These are phyloP conservation scores for Nipponacmea schrenckii DNA, from an alignment of 2,888 invertebrate genomes.

Conservation along the genomic window DNA sequence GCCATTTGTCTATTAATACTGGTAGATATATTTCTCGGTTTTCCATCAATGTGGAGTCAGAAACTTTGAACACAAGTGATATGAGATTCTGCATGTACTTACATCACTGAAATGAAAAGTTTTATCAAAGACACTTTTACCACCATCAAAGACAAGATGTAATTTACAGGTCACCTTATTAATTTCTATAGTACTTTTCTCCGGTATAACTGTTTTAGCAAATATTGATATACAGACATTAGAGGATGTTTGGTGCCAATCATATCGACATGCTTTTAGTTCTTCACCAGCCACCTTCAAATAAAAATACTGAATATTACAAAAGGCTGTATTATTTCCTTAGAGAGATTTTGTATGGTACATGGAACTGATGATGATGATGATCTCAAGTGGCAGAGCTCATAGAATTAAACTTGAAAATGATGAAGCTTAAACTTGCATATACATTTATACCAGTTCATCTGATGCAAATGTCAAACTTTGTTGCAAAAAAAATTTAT, in stretches of 20 bases:
- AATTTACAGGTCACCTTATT: constrained; percentile 85
- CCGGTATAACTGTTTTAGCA: constrained; percentile 88
- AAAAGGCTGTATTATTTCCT: background rate
- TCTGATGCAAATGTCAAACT: no score
- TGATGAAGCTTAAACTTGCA: no score
- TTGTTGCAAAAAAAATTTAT: no score
- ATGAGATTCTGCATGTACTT: no score
- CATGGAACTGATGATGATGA: no score
- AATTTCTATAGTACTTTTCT: constrained; percentile 79
- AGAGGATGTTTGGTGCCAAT: constrained; percentile 93
- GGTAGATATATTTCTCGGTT: no score
- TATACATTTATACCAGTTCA: no score
- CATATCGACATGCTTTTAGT: constrained; percentile 79
- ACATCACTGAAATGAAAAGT: constrained; percentile 87
- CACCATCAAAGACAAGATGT: constrained; percentile 81
- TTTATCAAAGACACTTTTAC: constrained; percentile 69
- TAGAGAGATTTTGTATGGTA: background rate
- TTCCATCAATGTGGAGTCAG: no score
- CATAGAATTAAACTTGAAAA: no score
- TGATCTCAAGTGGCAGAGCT: no score
- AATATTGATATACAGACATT: constrained; percentile 88
- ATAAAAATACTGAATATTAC: background rate
- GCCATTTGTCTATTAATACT: no score
- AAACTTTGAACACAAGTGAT: no score
- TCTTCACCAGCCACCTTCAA: constrained; percentile 37